Conservation (phyloP, 2,888 invertebrate species). For the Cephus spinipes region DNA sequence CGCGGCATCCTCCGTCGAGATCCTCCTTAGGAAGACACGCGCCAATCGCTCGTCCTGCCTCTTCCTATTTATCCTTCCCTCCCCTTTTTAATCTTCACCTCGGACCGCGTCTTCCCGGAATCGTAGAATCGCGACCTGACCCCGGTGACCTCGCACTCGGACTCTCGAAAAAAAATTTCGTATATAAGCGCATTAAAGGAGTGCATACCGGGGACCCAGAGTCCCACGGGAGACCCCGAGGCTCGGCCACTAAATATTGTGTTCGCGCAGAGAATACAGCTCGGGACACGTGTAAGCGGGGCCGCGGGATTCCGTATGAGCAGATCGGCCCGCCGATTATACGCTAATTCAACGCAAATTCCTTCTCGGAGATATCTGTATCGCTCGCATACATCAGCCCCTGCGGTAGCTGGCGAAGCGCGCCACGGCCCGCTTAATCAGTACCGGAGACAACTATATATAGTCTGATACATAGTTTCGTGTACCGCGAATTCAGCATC, state of each 20-base stretch:
- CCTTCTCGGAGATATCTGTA: conserved; percentile 64
- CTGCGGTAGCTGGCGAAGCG: conserved; percentile 29
- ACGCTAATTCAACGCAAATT: conserved; percentile 67
- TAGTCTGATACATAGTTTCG: conserved; percentile 35
- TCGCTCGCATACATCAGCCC: conserved; percentile 61
- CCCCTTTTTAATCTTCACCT: conserved; percentile 21
- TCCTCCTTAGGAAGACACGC: conserved; percentile 51
- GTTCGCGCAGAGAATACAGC: conserved; percentile 64
- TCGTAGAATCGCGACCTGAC: neutral
- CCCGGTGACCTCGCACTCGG: conserved; percentile 18
- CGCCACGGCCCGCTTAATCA: conserved; percentile 44
- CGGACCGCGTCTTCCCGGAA: conserved; percentile 7
- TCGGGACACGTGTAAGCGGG: conserved; percentile 65
- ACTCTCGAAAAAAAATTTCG: conserved; percentile 43
- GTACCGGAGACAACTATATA: conserved; percentile 50
- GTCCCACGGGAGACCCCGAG: conserved; percentile 35
- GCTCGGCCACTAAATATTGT: conserved; percentile 63
- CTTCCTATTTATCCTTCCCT: conserved; percentile 2
- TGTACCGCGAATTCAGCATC: neutral
- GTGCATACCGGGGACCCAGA: conserved; percentile 26
- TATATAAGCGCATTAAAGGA: conserved; percentile 16
- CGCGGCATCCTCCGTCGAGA: conserved; percentile 35
- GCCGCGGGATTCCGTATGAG: conserved; percentile 63
- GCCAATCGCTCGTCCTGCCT: conserved; percentile 28
- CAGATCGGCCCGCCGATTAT: conserved; percentile 65